Conservation (phyloP, 2,888 invertebrate species). For the Amphimallon solstitiale region DNA sequence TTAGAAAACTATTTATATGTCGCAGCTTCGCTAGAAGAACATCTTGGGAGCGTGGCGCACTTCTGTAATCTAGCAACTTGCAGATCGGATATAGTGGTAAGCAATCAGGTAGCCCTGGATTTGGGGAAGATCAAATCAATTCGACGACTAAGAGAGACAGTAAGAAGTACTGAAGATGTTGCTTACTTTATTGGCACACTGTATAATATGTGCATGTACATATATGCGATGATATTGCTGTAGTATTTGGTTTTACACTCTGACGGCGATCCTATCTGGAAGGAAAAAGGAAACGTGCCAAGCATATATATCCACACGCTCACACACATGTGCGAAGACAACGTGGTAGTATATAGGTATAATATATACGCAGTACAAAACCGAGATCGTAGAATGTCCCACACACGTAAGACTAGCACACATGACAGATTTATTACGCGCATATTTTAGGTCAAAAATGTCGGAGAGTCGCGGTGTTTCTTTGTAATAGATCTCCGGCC, state of each 20-base stretch:
- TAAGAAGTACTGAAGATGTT: no score
- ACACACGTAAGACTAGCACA: background rate
- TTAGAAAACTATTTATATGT: no score
- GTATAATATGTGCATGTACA: background rate
- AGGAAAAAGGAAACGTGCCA: constrained; percentile 30
- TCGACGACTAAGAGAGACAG: no score
- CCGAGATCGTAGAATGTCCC: background rate
- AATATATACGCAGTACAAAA: background rate
- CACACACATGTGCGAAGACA: background rate
- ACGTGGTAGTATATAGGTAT: background rate
- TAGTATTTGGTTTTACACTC: constrained; percentile 18
- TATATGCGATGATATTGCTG: constrained; percentile 25
- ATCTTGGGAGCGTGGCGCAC: no score
- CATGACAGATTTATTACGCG: constrained; percentile 36
- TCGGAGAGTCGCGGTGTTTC: constrained; percentile 3
- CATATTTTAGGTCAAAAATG: constrained; percentile 33
- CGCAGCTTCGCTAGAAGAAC: no score
- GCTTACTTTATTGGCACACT: no score
- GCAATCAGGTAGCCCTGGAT: no score
- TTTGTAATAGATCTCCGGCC: constrained; percentile 23
- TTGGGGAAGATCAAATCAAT: no score
- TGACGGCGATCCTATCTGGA: constrained; percentile 30
- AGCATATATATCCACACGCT: constrained; percentile 9
- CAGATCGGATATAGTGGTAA: no score
- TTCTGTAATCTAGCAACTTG: no score